Evolutionary conservation across 2,113 vertebrate genomes (phyloP).

Genomic region (Tor tambroides): DNA sequence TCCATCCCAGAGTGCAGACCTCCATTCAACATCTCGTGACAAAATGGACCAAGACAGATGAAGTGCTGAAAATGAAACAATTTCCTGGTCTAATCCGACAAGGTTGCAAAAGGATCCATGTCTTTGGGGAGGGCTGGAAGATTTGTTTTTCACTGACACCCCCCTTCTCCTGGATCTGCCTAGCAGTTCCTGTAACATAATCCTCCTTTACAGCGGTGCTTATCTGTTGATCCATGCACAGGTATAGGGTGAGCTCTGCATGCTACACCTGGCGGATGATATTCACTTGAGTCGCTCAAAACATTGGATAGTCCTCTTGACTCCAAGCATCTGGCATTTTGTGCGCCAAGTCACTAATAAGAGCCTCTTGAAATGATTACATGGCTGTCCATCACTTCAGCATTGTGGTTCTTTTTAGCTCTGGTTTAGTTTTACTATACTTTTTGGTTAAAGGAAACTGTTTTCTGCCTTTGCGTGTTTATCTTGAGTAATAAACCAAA

Average conservation of each 20-base stretch:
- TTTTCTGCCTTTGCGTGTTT: neutral
- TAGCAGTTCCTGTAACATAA: constrained; percentile 27
- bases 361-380: neutral
- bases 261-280: neutral
- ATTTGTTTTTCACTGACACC: neutral
- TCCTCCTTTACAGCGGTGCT: neutral
- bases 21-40: constrained; percentile 54
- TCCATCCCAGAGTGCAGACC: constrained; percentile 23
- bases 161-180: neutral
- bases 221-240: neutral
- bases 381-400: neutral
- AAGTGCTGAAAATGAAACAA: constrained; percentile 66
- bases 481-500: neutral
- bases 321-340: neutral
- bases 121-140: neutral
- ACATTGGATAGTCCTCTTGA: neutral
- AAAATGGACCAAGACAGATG: constrained; percentile 53
- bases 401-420: constrained; percentile 4
- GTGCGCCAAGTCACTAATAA: neutral
- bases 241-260: neutral
- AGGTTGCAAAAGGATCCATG: constrained; percentile 33
- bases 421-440: neutral
- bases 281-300: neutral
- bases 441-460: neutral
- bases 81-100: constrained; percentile 68